Percentiles rank a stretch among this genome's conserved stretches.
These are phyloP conservation scores for Nannospalax galili DNA, from an alignment of 2,113 vertebrate species.

Conservation along the genomic window DNA sequence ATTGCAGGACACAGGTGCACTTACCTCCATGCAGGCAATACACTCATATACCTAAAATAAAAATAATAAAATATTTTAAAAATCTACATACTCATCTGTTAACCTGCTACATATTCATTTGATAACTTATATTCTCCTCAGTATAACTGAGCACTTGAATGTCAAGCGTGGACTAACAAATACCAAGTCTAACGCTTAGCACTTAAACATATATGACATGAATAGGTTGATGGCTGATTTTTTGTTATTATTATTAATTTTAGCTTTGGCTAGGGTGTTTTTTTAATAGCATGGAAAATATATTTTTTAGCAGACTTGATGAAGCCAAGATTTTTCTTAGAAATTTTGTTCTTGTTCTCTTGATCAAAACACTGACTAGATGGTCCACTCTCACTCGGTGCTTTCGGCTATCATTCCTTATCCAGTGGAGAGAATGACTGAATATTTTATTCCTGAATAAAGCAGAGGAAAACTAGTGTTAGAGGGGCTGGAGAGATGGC, in stretches of 20 bases:
- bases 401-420: too few species aligned
- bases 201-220: slow-evolving; percentile 14
- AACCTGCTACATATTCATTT: neutral
- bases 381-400: neutral
- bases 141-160: neutral
- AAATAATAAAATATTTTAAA: too few species aligned
- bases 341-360: slow-evolving; percentile 26
- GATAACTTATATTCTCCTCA: neutral
- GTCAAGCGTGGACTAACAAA: neutral
- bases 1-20: too few species aligned
- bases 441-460: slow-evolving; percentile 31
- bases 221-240: neutral
- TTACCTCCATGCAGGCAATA: too few species aligned
- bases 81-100: neutral
- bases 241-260: neutral
- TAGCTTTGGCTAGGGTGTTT: neutral
- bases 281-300: neutral
- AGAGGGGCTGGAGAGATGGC: too few species aligned
- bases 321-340: neutral
- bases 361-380: neutral
- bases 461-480: neutral
- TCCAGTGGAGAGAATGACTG: neutral
- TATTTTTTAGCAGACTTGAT: slow-evolving; percentile 19
- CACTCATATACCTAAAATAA: too few species aligned
- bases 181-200: neutral